Evolutionary conservation across 2,888 invertebrate genomes (phyloP), one percentile per base, ranked within the genome.

Genomic region (Polyploca ridens): DNA sequence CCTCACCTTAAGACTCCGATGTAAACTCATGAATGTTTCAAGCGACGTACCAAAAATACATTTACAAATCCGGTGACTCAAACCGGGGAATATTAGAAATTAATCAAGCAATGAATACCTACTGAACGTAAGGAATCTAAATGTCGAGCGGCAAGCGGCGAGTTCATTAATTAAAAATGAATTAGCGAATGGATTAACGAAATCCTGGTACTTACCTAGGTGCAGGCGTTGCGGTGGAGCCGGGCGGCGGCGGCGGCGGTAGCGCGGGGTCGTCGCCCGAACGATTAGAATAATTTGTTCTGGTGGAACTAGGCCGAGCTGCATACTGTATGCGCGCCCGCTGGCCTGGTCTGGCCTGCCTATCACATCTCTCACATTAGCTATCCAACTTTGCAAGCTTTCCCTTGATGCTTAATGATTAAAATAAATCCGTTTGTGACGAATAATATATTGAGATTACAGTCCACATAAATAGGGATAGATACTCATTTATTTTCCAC

Each of bases 211-310:
- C 6, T 0, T 54, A 19, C 6, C 4, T 54, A 19, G 19, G 54
- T 54, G 54, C 54, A 44, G 14, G 41, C 33, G 63, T 63, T 67
- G 41, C 41, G 5, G 41, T 13, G 46, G 46, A 5, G 46, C 14
- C 41, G 13, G 27, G 41, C 33, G 64, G 64, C 65, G 57, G 49
- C 58, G 66, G 49, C 67, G 66, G 64, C 38, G 54, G 49, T 70
- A 61, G 68, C 63, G 66, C 69, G 66, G 70, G 73, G 73, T 73
- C 71, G 63, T 66, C 71, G 73, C 64, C 71, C 73, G 68, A 64
- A 66, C 74, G 74, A 76, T 76, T 77, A 77, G 73, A 78, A 77
- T 78, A 77, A 80, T 76, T 78, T 72, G 78, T 76, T 74, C 73
- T 68, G 70, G 67, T 66, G 74, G 57, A 78, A 75, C 71, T 77